Evolutionary conservation across 2,113 vertebrate species (phyloP).

Genomic region (Oreochromis tanganicae): DNA sequence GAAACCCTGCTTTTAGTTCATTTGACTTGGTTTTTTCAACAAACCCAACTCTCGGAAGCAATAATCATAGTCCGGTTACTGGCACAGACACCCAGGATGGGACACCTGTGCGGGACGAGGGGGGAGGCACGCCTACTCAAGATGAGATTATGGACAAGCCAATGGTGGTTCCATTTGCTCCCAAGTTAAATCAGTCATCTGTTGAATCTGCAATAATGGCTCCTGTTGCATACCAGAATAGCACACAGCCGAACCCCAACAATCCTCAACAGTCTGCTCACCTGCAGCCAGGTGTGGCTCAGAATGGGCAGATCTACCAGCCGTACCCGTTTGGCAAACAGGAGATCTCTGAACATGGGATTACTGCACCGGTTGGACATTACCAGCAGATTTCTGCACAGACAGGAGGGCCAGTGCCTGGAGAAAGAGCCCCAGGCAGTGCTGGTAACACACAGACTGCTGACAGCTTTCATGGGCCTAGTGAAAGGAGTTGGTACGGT

Average conservation of each 20-base stretch:
- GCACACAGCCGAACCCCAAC: neutral
- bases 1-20: constrained; percentile 83
- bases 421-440: constrained; percentile 77
- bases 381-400: constrained; percentile 79
- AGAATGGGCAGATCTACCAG: constrained; percentile 53
- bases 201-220: neutral
- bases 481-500: constrained; percentile 53
- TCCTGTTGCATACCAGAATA: neutral
- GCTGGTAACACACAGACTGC: constrained; percentile 62
- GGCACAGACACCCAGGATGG: constrained; percentile 83
- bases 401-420: constrained; percentile 73
- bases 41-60: constrained; percentile 51
- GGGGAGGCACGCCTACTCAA: constrained; percentile 91
- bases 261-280: neutral
- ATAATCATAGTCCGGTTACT: constrained; percentile 42
- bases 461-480: constrained; percentile 73
- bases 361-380: constrained; percentile 54
- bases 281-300: neutral
- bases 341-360: neutral
- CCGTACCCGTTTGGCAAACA: neutral
- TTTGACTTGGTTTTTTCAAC: constrained; percentile 83
- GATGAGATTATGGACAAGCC: constrained; percentile 95
- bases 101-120: constrained; percentile 89
- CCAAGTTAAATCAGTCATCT: neutral
- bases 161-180: constrained; percentile 43